Evolutionary conservation across 2,888 invertebrate genomes (phyloP).

Genomic region (Sericinus montela): DNA sequence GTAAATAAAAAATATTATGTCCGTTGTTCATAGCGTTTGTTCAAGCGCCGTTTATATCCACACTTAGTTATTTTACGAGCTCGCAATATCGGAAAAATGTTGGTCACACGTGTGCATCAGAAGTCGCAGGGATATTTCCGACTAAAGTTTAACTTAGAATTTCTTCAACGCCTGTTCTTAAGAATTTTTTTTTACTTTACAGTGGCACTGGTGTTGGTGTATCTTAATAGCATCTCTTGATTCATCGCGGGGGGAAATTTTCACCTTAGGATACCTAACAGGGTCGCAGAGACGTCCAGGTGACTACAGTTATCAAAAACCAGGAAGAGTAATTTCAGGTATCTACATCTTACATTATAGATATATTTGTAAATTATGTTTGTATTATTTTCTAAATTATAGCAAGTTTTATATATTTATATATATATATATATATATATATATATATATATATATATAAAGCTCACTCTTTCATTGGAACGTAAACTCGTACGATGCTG

Average conservation of each 20-base stretch:
- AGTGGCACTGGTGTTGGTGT: conserved; percentile 60
- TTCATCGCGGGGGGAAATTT: conserved; percentile 70
- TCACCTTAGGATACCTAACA: conserved; percentile 90
- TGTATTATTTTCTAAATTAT: no score
- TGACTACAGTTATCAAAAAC: conserved; percentile 88
- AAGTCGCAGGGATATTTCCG: conserved; percentile 19
- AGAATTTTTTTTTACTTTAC: conserved; percentile 30
- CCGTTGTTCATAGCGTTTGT: conserved; percentile 1
- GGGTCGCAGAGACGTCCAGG: conserved; percentile 89
- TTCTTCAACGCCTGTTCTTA: no score
- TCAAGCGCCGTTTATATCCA: conserved; percentile 20
- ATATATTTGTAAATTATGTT: no score
- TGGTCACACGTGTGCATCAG: conserved; percentile 50
- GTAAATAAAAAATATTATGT: conserved; percentile 3
- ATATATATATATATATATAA: no score
- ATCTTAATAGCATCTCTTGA: conserved; percentile 39
- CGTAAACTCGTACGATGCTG: no score
- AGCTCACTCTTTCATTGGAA: no score
- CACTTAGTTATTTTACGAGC: conserved; percentile 50
- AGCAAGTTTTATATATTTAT: no score
- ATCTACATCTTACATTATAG: conserved; percentile 12
- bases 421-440: no score
- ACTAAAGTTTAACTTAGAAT: no score
- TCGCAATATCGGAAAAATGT: conserved; percentile 65
- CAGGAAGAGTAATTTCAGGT: conserved; percentile 82